These are phyloP conservation scores for Xanthostigma xanthostigma DNA, from an alignment of 2,888 invertebrate species.

Conservation along the genomic window DNA sequence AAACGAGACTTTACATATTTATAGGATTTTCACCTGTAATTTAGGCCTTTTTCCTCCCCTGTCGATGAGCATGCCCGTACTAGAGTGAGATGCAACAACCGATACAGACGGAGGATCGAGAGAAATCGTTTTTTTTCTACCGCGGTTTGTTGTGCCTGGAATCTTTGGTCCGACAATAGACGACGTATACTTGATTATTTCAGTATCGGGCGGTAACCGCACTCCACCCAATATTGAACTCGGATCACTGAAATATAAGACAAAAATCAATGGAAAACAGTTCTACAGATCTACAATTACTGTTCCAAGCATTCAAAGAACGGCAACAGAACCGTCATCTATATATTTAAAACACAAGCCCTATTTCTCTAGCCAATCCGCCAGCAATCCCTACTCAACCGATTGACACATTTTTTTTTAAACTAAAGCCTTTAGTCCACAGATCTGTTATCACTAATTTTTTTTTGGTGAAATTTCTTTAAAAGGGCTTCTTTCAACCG, in stretches of 20 bases:
- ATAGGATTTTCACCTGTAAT: constrained; percentile 21
- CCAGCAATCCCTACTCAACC: too few species aligned
- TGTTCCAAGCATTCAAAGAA: too few species aligned
- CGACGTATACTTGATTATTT: constrained; percentile 81
- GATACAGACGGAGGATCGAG: constrained; percentile 57
- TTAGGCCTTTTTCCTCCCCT: constrained; percentile 29
- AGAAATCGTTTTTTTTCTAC: constrained; percentile 78
- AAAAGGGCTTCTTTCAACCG: too few species aligned
- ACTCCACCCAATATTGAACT: constrained; percentile 71
- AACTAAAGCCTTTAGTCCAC: too few species aligned
- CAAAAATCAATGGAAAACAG: constrained; percentile 1
- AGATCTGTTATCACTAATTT: too few species aligned
- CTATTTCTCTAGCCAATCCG: too few species aligned
- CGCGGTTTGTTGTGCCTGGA: constrained; percentile 69
- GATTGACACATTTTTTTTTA: too few species aligned
- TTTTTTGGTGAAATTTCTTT: too few species aligned
- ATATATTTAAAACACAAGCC: too few species aligned
- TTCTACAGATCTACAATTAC: not conserved
- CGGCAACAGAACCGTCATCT: too few species aligned
- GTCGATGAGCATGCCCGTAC: constrained; percentile 32
- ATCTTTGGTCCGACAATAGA: constrained; percentile 76
- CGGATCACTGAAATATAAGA: constrained; percentile 47
- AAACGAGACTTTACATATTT: not conserved
- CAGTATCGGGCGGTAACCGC: constrained; percentile 73
- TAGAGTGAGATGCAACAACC: constrained; percentile 34